phyloP scores from a whole-genome alignment of 1,140 invertebrate species.

The Pseudoatta argentina region DNA sequence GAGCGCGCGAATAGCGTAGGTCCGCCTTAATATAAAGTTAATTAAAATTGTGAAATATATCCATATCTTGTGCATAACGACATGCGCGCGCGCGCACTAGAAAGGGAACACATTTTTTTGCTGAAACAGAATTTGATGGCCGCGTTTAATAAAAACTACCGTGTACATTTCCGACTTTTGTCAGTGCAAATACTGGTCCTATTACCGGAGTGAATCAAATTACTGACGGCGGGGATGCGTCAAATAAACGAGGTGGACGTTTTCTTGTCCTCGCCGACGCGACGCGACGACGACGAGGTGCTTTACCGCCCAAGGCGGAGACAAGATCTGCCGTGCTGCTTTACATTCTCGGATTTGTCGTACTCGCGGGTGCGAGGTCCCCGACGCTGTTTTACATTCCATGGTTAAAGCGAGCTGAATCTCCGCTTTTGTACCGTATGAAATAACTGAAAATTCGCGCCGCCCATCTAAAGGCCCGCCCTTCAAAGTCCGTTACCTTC shows the following conservation, averaged over 20 bases:
- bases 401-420: slow-evolving; percentile 50
- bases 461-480: slow-evolving; percentile 37
- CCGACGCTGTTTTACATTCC: slow-evolving; percentile 55
- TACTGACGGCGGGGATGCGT: slow-evolving; percentile 14
- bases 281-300: slow-evolving; percentile 13
- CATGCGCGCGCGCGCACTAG: background rate
- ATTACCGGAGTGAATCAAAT: slow-evolving; percentile 54
- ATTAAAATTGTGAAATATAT: slow-evolving; percentile 41
- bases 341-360: slow-evolving; percentile 62
- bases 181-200: slow-evolving; percentile 32
- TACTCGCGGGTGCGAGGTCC: slow-evolving; percentile 32
- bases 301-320: slow-evolving; percentile 48
- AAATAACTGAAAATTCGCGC: slow-evolving; percentile 54
- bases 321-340: slow-evolving; percentile 45
- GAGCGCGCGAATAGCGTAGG: background rate
- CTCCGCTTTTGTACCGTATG: slow-evolving; percentile 49
- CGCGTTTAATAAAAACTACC: slow-evolving; percentile 29
- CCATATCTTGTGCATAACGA: background rate
- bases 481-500: slow-evolving; percentile 52
- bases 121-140: slow-evolving; percentile 11
- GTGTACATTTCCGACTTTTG: slow-evolving; percentile 41
- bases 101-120: background rate
- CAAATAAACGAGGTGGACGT: slow-evolving; percentile 58
- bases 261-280: slow-evolving; percentile 21
- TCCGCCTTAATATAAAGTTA: slow-evolving; percentile 38